Percentiles rank a stretch among this genome's conserved stretches.
These are phyloP conservation scores for Zelostemma sp. DNA, from an alignment of 1,140 invertebrate genomes.

Conservation along the genomic window DNA sequence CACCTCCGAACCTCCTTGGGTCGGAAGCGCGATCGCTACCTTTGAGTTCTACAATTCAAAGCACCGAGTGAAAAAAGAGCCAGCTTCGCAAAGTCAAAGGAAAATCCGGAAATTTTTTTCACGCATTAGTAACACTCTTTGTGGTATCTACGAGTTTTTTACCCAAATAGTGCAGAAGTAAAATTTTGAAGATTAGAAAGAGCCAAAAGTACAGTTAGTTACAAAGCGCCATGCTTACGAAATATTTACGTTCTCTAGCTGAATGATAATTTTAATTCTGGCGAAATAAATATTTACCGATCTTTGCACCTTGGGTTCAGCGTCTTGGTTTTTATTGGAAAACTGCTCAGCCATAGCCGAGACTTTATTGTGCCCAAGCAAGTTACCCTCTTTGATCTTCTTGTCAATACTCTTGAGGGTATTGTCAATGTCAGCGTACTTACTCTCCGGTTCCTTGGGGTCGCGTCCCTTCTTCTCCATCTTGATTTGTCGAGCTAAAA, in stretches of 20 bases:
- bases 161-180: background rate
- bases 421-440: slow-evolving; percentile 83
- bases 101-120: slow-evolving; percentile 10
- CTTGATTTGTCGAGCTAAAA: slow-evolving; percentile 83
- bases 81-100: slow-evolving; percentile 2
- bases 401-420: slow-evolving; percentile 84
- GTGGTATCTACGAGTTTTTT: background rate
- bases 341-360: slow-evolving; percentile 87
- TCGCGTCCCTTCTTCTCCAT: slow-evolving; percentile 77
- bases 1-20: slow-evolving; percentile 79
- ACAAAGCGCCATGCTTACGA: no score
- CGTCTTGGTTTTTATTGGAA: slow-evolving; percentile 75
- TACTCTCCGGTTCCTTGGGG: slow-evolving; percentile 72
- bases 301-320: slow-evolving; percentile 73
- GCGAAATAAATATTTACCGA: slow-evolving; percentile 72
- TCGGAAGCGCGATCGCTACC: slow-evolving; percentile 72
- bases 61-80: background rate
- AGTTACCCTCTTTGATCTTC: slow-evolving; percentile 84
- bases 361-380: slow-evolving; percentile 86
- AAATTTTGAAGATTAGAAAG: background rate
- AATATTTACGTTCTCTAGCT: no score
- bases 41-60: slow-evolving; percentile 71
- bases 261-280: background rate
- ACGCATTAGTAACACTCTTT: slow-evolving; percentile 13
- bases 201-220: no score